phyloP scores from a whole-genome alignment of 2,888 invertebrate genomes.

The Drosophila emarginata region DNA sequence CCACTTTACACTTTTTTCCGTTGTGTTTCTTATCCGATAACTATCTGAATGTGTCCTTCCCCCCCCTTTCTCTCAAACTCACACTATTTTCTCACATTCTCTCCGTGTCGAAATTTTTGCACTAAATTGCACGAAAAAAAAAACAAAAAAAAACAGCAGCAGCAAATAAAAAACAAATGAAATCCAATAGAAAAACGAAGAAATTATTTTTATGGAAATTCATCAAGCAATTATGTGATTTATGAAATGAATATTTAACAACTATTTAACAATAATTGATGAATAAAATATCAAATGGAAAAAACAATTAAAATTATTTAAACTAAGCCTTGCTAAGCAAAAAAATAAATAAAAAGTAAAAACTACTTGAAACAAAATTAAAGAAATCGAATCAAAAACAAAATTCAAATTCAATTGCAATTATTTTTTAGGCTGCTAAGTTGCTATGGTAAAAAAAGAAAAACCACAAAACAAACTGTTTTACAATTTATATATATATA shows the following conservation, averaged over 20 bases:
- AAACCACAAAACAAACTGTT: conserved; percentile 17
- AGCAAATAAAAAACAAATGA: conserved; percentile 17
- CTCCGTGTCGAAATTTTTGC: conserved; percentile 65
- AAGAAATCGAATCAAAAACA: conserved; percentile 31
- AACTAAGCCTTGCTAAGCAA: conserved; percentile 53
- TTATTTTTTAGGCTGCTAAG: conserved; percentile 58
- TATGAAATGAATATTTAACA: conserved; percentile 70
- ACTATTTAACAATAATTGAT: conserved; percentile 73
- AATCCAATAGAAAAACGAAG: conserved; percentile 22
- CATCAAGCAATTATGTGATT: conserved; percentile 80
- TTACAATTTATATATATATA: conserved; percentile 37
- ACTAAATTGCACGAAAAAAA: conserved; percentile 51
- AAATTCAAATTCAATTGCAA: conserved; percentile 70
- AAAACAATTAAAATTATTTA: conserved; percentile 45
- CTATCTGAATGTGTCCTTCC: conserved; percentile 13
- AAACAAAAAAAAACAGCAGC: conserved; percentile 8
- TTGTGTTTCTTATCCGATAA: conserved; percentile 11
- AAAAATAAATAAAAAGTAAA: conserved; percentile 62
- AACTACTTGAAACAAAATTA: conserved; percentile 34
- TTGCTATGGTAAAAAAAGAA: conserved; percentile 11
- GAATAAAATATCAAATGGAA: conserved; percentile 30
- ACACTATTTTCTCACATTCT: conserved; percentile 25
- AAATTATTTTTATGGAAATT: conserved; percentile 64
- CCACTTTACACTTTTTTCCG: conserved; percentile 29
- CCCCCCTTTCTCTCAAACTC: conserved; percentile 21